Conservation (phyloP, 2,888 invertebrate species). For the Harmothoe impar region DNA sequence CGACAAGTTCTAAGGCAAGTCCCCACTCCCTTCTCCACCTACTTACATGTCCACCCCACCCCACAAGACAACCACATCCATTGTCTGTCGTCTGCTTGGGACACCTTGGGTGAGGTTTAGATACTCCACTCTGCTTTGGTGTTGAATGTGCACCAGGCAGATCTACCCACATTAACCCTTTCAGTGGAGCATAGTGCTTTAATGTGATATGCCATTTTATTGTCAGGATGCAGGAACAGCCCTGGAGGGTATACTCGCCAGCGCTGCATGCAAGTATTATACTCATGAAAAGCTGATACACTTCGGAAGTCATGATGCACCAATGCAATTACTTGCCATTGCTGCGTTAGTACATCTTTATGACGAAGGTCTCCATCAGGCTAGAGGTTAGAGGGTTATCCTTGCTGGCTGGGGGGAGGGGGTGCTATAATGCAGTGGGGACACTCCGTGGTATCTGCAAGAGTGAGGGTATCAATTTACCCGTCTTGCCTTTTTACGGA, state of each 20-base stretch:
- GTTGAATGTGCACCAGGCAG: neutral
- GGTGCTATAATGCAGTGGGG: neutral
- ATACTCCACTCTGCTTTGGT: neutral
- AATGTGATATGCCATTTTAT: no score
- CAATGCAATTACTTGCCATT: no score
- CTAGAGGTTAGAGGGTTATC: neutral
- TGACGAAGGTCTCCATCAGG: neutral
- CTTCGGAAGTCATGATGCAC: no score
- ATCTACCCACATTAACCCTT: neutral
- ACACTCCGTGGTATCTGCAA: neutral
- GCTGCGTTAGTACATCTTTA: no score
- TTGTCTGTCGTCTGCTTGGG: neutral
- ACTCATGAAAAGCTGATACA: no score
- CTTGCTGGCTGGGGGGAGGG: no score
- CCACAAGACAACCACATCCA: neutral
- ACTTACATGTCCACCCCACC: neutral
- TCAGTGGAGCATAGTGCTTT: no score
- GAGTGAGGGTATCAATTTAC: conserved; percentile 37
- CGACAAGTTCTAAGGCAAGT: conserved; percentile 20
- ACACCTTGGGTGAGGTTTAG: neutral
- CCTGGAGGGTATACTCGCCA: neutral
- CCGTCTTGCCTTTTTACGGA: neutral
- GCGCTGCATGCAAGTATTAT: no score
- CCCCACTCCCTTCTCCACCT: neutral
- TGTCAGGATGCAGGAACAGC: neutral